Evolutionary conservation across 2,888 invertebrate species (phyloP), one percentile per base, ranked within the genome.

Genomic region (Pheosia gnoma): DNA sequence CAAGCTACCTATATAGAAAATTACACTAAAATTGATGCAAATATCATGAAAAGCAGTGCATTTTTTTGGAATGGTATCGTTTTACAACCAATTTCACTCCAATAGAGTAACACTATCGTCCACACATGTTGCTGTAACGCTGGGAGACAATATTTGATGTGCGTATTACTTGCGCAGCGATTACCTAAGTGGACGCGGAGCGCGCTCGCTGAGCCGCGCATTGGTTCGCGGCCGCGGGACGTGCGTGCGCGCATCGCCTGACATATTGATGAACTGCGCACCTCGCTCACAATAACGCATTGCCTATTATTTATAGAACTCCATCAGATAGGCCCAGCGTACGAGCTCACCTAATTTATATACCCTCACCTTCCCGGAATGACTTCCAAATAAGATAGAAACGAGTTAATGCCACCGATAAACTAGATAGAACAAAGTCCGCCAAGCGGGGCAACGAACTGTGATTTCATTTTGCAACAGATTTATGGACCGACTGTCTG

Each of bases 401-500:
- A 73, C 68, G 66, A 72, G 59, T 59, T 65, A 62, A 66, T 68
- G 69, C 66, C 72, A 62, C 65, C 73, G 61, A 77, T 78, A 78
- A 75, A 76, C 71, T 71, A 76, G 67, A 74, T 60, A 68, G 70
- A 76, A 75, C 76, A 74, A 75, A 75, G 74, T 67, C 68, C 59
- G 70, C 68, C 62, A 64, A 58, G 65, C 66, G 55, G 83, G 79
- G 71, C 84, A 78, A 78, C 81, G 82, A 82, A 82, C 85, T 80
- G 70, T 72, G 77, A 75, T 77, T 75, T 75, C 66, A 73, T 72
- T 75, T 71, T 68, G 77, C 69, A 87, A 87, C 84, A 87, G 86
- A 88, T 88, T 88, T 88, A 89, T 88, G 75, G 80, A 71, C 66
- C 74, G 74, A 59, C 75, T 74, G 81, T 80, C 75, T 72, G 80